phyloP scores from a whole-genome alignment of 2,888 invertebrate species.

The Allygus modestus region DNA sequence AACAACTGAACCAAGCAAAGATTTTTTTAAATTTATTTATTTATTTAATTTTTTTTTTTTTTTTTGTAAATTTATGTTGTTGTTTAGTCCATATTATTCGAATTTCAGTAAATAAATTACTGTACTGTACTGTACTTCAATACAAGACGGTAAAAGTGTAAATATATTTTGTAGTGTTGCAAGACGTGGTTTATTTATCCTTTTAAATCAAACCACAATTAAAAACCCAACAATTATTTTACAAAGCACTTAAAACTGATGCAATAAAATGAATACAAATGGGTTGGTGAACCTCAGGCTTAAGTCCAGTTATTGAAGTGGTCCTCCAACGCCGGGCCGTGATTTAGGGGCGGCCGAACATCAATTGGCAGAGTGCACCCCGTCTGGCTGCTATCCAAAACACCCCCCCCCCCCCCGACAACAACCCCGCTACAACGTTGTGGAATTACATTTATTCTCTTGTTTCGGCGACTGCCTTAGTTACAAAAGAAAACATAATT shows the following conservation, averaged over 20 bases:
- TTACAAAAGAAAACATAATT: slow-evolving; percentile 16
- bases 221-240: too few relatives aligned
- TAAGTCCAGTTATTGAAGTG: background rate
- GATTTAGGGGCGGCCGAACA: slow-evolving; percentile 20
- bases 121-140: too few relatives aligned
- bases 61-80: too few relatives aligned
- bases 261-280: background rate
- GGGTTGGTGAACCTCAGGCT: background rate
- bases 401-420: background rate
- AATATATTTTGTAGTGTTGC: too few relatives aligned
- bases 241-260: background rate
- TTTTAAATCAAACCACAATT: too few relatives aligned
- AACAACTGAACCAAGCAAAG: too few relatives aligned
- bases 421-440: background rate
- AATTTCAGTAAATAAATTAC: too few relatives aligned
- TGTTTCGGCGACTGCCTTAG: background rate
- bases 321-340: background rate
- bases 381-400: background rate
- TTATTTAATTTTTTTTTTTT: too few relatives aligned
- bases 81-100: too few relatives aligned
- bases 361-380: slow-evolving; percentile 38
- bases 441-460: slow-evolving; percentile 35
- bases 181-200: too few relatives aligned
- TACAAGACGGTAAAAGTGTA: too few relatives aligned
- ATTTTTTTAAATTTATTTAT: too few relatives aligned